phyloP scores from a whole-genome alignment of 2,888 invertebrate genomes.

The Busseola fusca region DNA sequence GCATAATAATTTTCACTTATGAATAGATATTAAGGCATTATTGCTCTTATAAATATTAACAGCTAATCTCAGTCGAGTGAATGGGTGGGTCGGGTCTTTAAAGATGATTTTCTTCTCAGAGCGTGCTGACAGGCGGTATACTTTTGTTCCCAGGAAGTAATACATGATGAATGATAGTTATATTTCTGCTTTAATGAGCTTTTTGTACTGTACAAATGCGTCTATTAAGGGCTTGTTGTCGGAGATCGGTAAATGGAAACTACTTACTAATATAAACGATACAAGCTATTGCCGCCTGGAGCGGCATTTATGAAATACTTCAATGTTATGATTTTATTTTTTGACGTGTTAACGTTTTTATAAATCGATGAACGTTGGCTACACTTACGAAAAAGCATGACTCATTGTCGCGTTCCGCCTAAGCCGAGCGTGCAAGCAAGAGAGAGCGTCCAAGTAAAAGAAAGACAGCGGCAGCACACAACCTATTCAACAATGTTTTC shows the following conservation, averaged over 20 bases:
- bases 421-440: too few relatives aligned
- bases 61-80: constrained; percentile 71
- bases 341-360: too few relatives aligned
- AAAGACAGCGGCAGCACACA: too few relatives aligned
- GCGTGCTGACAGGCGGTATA: constrained; percentile 76
- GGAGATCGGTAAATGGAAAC: constrained; percentile 28
- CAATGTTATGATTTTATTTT: constrained; percentile 4
- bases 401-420: too few relatives aligned
- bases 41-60: constrained; percentile 88
- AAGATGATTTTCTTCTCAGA: constrained; percentile 80
- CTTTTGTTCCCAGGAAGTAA: constrained; percentile 75
- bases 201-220: constrained; percentile 73
- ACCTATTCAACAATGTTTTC: too few relatives aligned
- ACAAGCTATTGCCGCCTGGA: constrained; percentile 14
- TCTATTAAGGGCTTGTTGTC: constrained; percentile 60
- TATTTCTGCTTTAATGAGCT: constrained; percentile 77
- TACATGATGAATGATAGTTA: constrained; percentile 76
- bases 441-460: too few relatives aligned
- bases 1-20: constrained; percentile 89
- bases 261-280: constrained; percentile 31
- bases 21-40: constrained; percentile 87
- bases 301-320: constrained; percentile 18
- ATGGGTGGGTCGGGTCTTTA: constrained; percentile 76
- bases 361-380: too few relatives aligned
- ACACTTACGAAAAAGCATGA: too few relatives aligned